These are phyloP conservation scores for Lamellibrachia columna DNA, from an alignment of 2,888 invertebrate species.

Conservation along the genomic window DNA sequence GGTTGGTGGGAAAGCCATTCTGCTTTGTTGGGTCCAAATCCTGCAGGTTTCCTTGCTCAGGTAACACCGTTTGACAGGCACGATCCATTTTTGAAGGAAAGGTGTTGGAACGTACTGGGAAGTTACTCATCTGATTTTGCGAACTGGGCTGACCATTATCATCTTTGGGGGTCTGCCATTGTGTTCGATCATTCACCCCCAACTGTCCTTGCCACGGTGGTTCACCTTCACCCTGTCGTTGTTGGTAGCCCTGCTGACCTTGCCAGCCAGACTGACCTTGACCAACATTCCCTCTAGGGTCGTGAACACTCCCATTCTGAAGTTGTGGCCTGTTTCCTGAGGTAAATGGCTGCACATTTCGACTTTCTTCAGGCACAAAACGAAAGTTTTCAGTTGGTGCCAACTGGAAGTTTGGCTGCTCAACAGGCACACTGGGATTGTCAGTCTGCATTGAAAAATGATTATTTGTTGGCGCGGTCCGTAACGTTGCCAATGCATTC, in stretches of 20 bases:
- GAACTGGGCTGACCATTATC: neutral
- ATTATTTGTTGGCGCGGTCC: neutral
- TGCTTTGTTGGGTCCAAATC: neutral
- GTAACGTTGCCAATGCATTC: neutral
- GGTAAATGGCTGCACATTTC: neutral
- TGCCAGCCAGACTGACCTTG: constrained; percentile 16
- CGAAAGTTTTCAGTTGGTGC: neutral
- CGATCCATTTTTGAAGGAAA: constrained; percentile 10
- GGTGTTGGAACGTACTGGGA: neutral
- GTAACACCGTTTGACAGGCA: neutral
- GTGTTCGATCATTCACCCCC: neutral
- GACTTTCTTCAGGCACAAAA: neutral
- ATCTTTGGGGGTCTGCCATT: neutral
- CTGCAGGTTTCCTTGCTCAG: neutral
- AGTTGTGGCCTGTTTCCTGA: neutral
- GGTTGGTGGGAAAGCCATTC: constrained; percentile 2
- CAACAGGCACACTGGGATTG: neutral
- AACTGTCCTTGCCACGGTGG: constrained; percentile 3
- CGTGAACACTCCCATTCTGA: neutral
- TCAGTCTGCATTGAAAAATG: neutral
- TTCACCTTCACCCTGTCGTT: neutral
- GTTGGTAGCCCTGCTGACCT: neutral
- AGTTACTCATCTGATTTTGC: constrained; percentile 11
- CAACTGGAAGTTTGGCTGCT: neutral
- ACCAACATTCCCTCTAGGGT: neutral